A percentile compares a stretch with the other conserved stretches of the same genome.
These are phyloP conservation scores for Drosophila emarginata DNA, from an alignment of 2,888 invertebrate genomes.

Conservation along the genomic window DNA sequence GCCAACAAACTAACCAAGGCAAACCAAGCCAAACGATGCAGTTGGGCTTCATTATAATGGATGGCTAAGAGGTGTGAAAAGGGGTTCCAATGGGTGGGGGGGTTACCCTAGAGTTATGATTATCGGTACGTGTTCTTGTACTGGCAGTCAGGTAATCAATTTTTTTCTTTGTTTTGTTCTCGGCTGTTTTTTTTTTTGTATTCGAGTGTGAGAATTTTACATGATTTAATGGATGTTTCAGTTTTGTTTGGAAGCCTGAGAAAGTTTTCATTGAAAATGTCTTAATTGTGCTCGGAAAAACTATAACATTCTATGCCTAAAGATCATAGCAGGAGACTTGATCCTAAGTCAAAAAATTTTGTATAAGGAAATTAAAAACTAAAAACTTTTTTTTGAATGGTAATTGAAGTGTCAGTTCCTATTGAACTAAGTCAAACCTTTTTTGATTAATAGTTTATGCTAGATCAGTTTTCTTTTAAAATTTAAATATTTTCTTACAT, in stretches of 20 bases:
- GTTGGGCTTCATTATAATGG: slow-evolving; percentile 1
- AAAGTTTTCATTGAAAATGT: slow-evolving; percentile 11
- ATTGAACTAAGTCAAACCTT: no score
- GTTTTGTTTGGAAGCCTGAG: slow-evolving; percentile 12
- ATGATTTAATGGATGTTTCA: slow-evolving; percentile 42
- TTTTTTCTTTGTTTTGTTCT: slow-evolving; percentile 45
- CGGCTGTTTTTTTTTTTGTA: slow-evolving; percentile 42
- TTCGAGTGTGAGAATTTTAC: slow-evolving; percentile 62
- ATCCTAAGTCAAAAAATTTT: not conserved
- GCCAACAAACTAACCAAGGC: slow-evolving; percentile 17
- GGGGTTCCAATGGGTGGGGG: slow-evolving; percentile 33
- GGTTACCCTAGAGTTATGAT: slow-evolving; percentile 65
- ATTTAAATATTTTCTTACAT: no score
- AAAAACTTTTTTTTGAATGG: not conserved
- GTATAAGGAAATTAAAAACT: not conserved
- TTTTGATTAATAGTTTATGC: no score
- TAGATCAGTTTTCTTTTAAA: no score
- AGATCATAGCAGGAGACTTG: not conserved
- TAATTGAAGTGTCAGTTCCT: not conserved
- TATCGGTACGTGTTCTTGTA: slow-evolving; percentile 70
- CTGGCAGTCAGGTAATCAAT: slow-evolving; percentile 68
- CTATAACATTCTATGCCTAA: not conserved
- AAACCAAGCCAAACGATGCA: not conserved
- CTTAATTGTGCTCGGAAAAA: not conserved
- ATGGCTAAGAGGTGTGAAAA: slow-evolving; percentile 55